These are phyloP conservation scores for Esox niger DNA, from an alignment of 2,113 vertebrate species.

Conservation along the genomic window DNA sequence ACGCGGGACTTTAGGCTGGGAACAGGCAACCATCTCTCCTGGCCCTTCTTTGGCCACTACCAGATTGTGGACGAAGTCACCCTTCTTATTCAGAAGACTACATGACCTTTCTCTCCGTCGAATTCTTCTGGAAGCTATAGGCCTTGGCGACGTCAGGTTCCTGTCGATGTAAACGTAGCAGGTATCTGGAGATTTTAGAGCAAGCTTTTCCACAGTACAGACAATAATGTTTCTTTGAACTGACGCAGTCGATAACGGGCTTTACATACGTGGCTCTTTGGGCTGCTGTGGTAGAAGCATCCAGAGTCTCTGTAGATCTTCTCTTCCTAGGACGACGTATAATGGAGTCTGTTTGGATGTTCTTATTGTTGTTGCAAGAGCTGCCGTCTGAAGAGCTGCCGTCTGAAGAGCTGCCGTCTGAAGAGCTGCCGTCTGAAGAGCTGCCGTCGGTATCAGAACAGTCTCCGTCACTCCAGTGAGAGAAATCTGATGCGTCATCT, in stretches of 20 bases:
- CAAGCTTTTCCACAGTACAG: constrained; percentile 12
- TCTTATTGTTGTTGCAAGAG: neutral
- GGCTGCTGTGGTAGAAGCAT: too few relatives aligned
- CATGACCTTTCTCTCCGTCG: constrained; percentile 10
- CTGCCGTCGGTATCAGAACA: neutral
- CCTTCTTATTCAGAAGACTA: constrained; percentile 9
- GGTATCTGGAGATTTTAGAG: constrained; percentile 22
- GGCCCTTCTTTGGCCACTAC: neutral
- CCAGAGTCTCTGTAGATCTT: too few relatives aligned
- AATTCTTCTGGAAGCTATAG: constrained; percentile 13
- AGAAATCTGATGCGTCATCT: too few relatives aligned
- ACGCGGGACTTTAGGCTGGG: neutral
- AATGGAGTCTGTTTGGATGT: neutral
- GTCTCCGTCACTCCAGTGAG: neutral
- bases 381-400: too few relatives aligned
- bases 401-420: too few relatives aligned
- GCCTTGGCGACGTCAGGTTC: constrained; percentile 14
- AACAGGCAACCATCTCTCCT: constrained; percentile 18
- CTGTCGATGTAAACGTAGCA: constrained; percentile 9
- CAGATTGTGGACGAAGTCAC: constrained; percentile 24
- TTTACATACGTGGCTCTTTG: too few relatives aligned
- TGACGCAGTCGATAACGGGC: too few relatives aligned
- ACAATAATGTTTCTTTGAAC: constrained; percentile 27
- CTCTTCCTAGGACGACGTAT: neutral
- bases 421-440: neutral